Evolutionary conservation across 2,113 vertebrate genomes (phyloP).

Genomic region (Lepidothrix coronata): DNA sequence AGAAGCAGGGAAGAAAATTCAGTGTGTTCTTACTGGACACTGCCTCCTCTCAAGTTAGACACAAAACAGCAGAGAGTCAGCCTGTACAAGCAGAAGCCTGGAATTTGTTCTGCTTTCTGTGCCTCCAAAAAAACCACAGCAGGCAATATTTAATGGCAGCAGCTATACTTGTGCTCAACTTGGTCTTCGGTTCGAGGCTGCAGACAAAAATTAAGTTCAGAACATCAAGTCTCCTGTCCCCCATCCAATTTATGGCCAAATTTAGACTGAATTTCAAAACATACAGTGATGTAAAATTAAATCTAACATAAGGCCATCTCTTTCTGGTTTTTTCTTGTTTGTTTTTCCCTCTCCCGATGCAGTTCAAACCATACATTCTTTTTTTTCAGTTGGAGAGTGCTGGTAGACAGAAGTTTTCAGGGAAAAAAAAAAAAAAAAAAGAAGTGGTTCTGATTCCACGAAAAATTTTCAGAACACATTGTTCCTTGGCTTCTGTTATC

Average conservation of each 20-base stretch:
- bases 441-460: neutral
- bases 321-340: neutral
- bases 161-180: neutral
- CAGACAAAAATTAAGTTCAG: neutral
- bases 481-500: neutral
- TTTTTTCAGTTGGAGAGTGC: neutral
- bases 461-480: neutral
- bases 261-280: neutral
- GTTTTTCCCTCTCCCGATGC: neutral
- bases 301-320: neutral
- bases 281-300: neutral
- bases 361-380: neutral
- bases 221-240: neutral
- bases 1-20: neutral
- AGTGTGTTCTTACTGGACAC: neutral
- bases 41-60: neutral
- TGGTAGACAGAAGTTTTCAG: neutral
- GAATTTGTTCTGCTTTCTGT: neutral
- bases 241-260: neutral
- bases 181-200: neutral
- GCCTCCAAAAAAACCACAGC: neutral
- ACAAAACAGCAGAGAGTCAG: neutral
- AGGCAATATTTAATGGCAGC: neutral
- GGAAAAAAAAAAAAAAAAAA: neutral
- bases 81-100: neutral